Conservation (phyloP, 2,113 vertebrate genomes). For the Phalacrocorax aristotelis region DNA sequence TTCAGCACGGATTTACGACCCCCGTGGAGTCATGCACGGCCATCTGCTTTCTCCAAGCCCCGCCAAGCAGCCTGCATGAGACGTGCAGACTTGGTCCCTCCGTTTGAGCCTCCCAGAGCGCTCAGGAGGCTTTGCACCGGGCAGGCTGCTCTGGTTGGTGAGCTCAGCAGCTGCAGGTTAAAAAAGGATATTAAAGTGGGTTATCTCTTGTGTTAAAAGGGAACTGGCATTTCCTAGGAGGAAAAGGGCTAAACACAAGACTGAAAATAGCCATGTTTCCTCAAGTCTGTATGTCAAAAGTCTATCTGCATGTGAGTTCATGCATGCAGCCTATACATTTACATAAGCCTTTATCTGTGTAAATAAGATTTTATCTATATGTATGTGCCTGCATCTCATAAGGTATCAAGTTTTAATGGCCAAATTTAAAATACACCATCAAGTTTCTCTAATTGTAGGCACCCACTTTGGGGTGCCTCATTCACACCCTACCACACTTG, state of each 20-base stretch:
- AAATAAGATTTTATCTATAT: background rate
- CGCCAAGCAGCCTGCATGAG: background rate
- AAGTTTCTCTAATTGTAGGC: background rate
- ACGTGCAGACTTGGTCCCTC: background rate
- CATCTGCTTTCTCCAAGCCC: background rate
- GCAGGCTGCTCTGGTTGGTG: background rate
- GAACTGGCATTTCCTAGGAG: background rate
- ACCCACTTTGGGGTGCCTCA: background rate
- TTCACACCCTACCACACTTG: background rate
- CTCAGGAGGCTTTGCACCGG: background rate
- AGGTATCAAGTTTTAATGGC: background rate
- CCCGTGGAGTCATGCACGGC: background rate
- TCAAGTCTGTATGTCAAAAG: background rate
- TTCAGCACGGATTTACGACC: background rate
- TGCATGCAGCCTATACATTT: background rate
- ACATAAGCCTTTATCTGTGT: background rate
- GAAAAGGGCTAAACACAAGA: background rate
- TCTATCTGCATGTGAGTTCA: background rate
- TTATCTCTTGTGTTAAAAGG: background rate
- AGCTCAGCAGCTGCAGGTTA: background rate
- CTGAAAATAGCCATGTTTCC: background rate
- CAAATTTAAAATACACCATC: background rate
- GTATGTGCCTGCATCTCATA: background rate
- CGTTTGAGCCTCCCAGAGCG: rapidly evolving
- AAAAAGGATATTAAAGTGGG: background rate